These are phyloP conservation scores for Zygogramma bicolorata DNA, from an alignment of 2,888 invertebrate species.

Conservation along the genomic window DNA sequence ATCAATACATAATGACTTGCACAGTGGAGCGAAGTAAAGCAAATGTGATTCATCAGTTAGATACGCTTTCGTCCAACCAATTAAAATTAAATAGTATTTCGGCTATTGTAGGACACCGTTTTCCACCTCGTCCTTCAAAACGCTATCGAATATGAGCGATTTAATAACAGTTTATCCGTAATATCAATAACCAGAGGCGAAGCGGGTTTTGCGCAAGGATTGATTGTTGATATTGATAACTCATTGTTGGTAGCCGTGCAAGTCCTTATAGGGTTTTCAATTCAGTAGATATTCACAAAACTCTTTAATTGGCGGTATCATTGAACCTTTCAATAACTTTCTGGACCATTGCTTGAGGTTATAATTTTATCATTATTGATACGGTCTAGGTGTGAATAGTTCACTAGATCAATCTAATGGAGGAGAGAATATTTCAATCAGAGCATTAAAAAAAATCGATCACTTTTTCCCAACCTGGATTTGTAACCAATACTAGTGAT, in stretches of 20 bases:
- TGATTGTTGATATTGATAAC: constrained; percentile 29
- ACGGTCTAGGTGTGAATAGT: background rate
- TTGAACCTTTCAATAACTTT: background rate
- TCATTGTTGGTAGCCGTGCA: constrained; percentile 26
- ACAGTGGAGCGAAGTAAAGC: background rate
- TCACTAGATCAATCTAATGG: background rate
- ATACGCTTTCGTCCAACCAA: background rate
- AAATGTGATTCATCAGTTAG: background rate
- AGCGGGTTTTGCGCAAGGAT: constrained; percentile 18
- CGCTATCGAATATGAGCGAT: background rate
- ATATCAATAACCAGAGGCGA: constrained; percentile 9
- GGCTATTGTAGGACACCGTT: background rate
- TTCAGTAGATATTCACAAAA: background rate
- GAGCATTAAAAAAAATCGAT: too few relatives aligned
- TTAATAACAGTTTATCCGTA: constrained; percentile 1
- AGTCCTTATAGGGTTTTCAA: constrained; percentile 22
- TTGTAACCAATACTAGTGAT: too few relatives aligned
- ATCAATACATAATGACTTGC: background rate
- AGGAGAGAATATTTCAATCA: background rate
- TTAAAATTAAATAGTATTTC: background rate
- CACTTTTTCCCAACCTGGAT: background rate
- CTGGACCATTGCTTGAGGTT: background rate
- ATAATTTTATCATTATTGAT: background rate
- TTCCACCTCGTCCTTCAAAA: background rate
- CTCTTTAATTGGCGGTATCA: background rate